Evolutionary conservation across 2,888 invertebrate species (phyloP).

Genomic region (Dryobotodes eremita): DNA sequence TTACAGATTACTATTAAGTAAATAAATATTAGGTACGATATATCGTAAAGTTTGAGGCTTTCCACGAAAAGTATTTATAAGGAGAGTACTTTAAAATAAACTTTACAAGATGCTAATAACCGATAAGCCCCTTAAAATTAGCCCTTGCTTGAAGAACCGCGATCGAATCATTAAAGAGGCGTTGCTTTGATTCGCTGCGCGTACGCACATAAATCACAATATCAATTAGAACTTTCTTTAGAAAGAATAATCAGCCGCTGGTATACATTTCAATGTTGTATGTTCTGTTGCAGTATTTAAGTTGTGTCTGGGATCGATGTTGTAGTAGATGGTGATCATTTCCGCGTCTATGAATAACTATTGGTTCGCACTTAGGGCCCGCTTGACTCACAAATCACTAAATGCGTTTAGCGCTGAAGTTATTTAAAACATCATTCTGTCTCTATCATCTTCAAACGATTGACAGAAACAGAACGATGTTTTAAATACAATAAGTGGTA

Average conservation of each 20-base stretch:
- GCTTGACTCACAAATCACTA: neutral
- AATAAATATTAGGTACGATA: conserved; percentile 16
- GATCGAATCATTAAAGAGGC: conserved; percentile 68
- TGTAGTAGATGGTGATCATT: conserved; percentile 11
- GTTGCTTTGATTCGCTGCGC: conserved; percentile 61
- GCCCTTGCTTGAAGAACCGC: conserved; percentile 47
- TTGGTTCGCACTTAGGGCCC: neutral
- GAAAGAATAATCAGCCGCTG: conserved; percentile 33
- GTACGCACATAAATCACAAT: conserved; percentile 67
- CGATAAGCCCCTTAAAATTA: conserved; percentile 57
- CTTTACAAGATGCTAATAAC: conserved; percentile 47
- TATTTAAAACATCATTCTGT: neutral
- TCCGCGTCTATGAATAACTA: neutral
- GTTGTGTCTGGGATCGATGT: neutral
- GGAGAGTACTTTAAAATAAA: conserved; percentile 22
- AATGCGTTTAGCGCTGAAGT: neutral
- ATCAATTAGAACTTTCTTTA: conserved; percentile 68
- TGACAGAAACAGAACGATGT: neutral
- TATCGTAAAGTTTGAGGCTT: conserved; percentile 1
- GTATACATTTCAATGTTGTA: conserved; percentile 21
- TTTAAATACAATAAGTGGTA: neutral
- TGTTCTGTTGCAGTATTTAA: conserved; percentile 14
- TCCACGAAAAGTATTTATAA: conserved; percentile 29
- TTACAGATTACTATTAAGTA: conserved; percentile 11
- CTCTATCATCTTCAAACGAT: neutral